Percentiles rank a stretch among this genome's conserved stretches.
These are phyloP conservation scores for Drosophila bocqueti DNA, from an alignment of 1,140 invertebrate species.

Conservation along the genomic window DNA sequence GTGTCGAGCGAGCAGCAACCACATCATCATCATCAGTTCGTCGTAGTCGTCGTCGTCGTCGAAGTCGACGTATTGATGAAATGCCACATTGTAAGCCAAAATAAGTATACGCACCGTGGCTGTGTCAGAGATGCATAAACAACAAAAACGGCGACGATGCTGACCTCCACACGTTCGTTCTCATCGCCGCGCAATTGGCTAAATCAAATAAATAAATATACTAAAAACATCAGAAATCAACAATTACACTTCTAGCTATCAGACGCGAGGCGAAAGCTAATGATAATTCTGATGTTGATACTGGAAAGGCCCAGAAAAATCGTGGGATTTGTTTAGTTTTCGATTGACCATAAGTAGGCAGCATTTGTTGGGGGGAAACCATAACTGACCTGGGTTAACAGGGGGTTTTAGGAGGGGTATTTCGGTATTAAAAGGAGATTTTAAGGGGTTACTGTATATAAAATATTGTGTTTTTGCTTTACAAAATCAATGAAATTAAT, in stretches of 20 bases:
- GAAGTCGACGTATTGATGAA: conserved; percentile 52
- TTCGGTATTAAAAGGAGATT: too few species aligned
- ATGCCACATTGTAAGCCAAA: conserved; percentile 59
- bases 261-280: conserved; percentile 40
- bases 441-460: background rate
- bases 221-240: conserved; percentile 30
- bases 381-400: conserved; percentile 11
- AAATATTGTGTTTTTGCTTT: background rate
- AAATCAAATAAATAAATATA: conserved; percentile 57
- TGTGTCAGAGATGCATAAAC: conserved; percentile 66
- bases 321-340: background rate
- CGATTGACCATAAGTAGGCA: conserved; percentile 1
- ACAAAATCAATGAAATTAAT: background rate
- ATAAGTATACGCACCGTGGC: conserved; percentile 34
- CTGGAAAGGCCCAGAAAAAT: conserved; percentile 11
- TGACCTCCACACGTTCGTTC: conserved; percentile 70
- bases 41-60: conserved; percentile 12
- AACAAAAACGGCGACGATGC: conserved; percentile 39
- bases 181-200: conserved; percentile 40
- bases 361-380: background rate
- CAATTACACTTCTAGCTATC: conserved; percentile 33
- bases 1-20: conserved; percentile 39
- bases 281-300: conserved; percentile 19
- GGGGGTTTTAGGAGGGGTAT: background rate
- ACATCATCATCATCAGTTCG: conserved; percentile 40